phyloP scores from a whole-genome alignment of 2,888 invertebrate genomes.

The Perizoma flavofasciatum region DNA sequence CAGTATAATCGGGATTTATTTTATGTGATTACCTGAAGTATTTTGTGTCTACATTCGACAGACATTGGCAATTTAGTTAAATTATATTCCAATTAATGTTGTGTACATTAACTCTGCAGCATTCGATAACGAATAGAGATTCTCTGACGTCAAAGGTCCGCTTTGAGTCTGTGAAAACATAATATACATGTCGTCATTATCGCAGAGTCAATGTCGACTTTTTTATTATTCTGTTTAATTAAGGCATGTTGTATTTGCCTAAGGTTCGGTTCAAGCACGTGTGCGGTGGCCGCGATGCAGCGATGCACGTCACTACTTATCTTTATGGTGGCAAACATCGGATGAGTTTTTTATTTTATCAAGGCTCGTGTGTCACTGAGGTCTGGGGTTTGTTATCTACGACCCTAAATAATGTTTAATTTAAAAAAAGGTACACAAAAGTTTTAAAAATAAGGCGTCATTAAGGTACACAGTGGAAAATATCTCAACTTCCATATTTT shows the following conservation, averaged over 20 bases:
- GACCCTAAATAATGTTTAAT: constrained; percentile 70
- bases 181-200: constrained; percentile 58
- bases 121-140: constrained; percentile 17
- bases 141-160: constrained; percentile 51
- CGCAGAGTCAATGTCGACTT: constrained; percentile 65
- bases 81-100: too few species aligned
- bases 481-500: neutral
- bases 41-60: neutral
- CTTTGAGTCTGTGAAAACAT: constrained; percentile 42
- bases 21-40: constrained; percentile 13
- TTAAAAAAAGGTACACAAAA: constrained; percentile 45
- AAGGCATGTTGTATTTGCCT: constrained; percentile 63
- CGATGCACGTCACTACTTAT: constrained; percentile 68
- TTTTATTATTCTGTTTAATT: constrained; percentile 71
- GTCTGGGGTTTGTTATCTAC: constrained; percentile 69
- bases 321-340: constrained; percentile 77
- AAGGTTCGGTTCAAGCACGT: constrained; percentile 56
- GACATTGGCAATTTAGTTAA: neutral
- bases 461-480: constrained; percentile 10
- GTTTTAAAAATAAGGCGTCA: too few species aligned
- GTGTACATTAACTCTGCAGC: too few species aligned
- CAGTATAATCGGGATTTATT: constrained; percentile 15
- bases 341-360: constrained; percentile 71
- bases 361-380: constrained; percentile 65
- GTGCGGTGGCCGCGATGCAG: constrained; percentile 67